Conservation (phyloP, 1,140 invertebrate species). For the Drosophila punjabiensis region DNA sequence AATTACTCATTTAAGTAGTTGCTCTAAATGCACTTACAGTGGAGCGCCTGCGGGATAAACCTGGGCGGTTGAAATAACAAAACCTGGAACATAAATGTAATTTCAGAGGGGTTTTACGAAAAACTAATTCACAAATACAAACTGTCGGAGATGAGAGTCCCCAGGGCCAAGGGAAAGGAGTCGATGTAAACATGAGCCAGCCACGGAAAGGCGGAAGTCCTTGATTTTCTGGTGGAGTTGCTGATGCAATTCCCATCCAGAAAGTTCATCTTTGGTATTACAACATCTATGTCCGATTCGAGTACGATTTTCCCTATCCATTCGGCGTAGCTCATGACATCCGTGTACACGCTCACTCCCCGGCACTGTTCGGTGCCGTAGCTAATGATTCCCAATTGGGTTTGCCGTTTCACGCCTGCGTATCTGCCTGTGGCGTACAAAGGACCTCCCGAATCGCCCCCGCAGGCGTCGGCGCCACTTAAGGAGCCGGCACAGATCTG, state of each 20-base stretch:
- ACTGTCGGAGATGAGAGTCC: slow-evolving; percentile 3
- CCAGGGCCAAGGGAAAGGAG: not conserved
- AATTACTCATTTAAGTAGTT: not conserved
- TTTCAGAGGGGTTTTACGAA: too few relatives aligned
- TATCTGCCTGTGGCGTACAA: not conserved
- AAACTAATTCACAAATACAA: not conserved
- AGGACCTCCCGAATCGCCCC: not conserved
- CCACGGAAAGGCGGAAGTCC: not conserved
- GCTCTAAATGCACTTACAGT: not conserved
- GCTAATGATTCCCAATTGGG: slow-evolving; percentile 15
- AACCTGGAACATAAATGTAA: not conserved
- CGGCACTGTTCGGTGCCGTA: not conserved
- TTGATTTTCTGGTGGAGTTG: not conserved
- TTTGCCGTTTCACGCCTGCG: not conserved
- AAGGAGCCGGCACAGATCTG: slow-evolving; percentile 6
- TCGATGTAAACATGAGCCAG: not conserved
- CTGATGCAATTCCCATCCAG: not conserved
- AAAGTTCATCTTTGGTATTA: not conserved
- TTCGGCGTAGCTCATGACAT: not conserved
- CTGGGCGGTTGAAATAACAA: not conserved
- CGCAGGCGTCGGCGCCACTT: not conserved
- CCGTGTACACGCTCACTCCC: slow-evolving; percentile 5
- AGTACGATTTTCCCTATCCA: slow-evolving; percentile 2
- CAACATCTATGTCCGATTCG: not conserved
- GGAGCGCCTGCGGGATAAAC: not conserved